Percentiles rank a stretch among this genome's conserved stretches.
These are phyloP conservation scores for Hylomyscus alleni DNA, from an alignment of 2,797 vertebrate species.

Conservation along the genomic window DNA sequence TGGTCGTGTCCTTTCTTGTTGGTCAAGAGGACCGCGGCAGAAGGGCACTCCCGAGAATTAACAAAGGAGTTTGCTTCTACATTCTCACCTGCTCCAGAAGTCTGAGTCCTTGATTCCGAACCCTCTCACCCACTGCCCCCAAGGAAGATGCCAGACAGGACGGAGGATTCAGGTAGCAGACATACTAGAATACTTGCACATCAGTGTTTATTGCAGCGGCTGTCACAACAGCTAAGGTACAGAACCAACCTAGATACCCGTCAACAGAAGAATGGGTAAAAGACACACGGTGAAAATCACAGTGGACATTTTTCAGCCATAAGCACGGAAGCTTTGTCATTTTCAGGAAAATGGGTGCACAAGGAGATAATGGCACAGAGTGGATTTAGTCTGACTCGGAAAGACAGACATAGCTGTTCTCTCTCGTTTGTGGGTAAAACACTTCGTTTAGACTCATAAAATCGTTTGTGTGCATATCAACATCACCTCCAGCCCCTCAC, in stretches of 20 bases:
- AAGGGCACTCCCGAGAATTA: background rate
- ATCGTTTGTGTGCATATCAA: background rate
- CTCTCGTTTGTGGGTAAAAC: background rate
- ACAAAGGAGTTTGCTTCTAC: background rate
- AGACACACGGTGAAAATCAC: background rate
- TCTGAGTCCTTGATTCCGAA: background rate
- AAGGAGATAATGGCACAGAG: background rate
- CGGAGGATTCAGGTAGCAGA: no score
- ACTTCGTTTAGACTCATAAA: background rate
- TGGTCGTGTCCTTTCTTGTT: no score
- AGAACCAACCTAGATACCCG: background rate
- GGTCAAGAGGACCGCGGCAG: no score
- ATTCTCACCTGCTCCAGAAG: background rate
- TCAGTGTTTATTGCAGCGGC: background rate
- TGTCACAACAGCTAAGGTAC: background rate
- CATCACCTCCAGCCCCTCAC: no score
- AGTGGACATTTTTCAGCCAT: background rate
- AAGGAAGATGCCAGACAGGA: background rate
- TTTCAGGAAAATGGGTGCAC: background rate
- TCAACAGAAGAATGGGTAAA: background rate
- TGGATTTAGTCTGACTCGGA: background rate
- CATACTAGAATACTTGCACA: background rate
- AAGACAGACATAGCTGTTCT: background rate
- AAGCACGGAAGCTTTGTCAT: background rate
- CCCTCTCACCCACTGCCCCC: background rate